A percentile compares a stretch with the other conserved stretches of the same genome.
These are phyloP conservation scores for Lottia scabra DNA, from an alignment of 2,888 invertebrate species.

Conservation along the genomic window DNA sequence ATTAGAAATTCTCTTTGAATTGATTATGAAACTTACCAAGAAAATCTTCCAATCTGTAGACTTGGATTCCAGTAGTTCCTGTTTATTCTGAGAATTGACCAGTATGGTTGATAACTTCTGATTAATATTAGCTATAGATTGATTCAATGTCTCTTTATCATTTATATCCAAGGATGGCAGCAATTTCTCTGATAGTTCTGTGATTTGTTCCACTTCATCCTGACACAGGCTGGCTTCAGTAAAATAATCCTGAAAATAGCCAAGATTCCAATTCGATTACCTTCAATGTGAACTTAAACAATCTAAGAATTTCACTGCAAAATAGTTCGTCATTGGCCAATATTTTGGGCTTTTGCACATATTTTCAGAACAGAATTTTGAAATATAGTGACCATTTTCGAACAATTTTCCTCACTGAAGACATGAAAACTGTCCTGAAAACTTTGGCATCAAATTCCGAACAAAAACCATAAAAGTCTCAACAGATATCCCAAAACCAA, in stretches of 20 bases:
- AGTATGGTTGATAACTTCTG: constrained; percentile 80
- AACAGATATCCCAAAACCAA: too few species aligned
- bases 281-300: too few species aligned
- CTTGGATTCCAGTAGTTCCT: constrained; percentile 83
- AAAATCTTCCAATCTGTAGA: constrained; percentile 89
- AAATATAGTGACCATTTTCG: too few species aligned
- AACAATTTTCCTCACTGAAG: too few species aligned
- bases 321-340: too few species aligned
- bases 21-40: constrained; percentile 61
- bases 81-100: constrained; percentile 84
- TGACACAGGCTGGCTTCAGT: constrained; percentile 64
- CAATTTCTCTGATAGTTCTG: constrained; percentile 60
- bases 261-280: not conserved
- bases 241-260: constrained; percentile 59
- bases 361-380: too few species aligned
- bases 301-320: not conserved
- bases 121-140: constrained; percentile 74
- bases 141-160: constrained; percentile 61
- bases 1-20: too few species aligned
- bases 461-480: too few species aligned
- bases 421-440: too few species aligned
- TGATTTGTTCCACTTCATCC: constrained; percentile 62
- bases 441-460: too few species aligned
- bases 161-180: constrained; percentile 60
- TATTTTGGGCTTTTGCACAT: too few species aligned